phyloP scores from a whole-genome alignment of 1,140 invertebrate species.

The Drosophila ananassae region DNA sequence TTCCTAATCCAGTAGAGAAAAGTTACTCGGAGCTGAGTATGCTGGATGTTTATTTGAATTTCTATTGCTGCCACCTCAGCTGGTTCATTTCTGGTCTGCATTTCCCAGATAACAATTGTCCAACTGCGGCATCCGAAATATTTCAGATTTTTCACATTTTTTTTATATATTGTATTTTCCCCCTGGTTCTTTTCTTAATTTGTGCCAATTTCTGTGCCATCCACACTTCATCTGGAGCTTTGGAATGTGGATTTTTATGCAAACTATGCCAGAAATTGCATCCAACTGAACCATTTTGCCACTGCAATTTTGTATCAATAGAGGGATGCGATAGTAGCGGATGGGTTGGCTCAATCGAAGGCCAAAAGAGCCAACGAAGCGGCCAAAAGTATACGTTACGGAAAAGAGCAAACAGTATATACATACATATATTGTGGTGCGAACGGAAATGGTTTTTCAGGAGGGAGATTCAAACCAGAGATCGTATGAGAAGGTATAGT shows the following conservation, averaged over 20 bases:
- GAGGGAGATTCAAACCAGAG: slow-evolving; percentile 22
- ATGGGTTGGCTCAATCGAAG: slow-evolving; percentile 28
- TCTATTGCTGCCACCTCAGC: slow-evolving; percentile 17
- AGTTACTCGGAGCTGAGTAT: slow-evolving; percentile 24
- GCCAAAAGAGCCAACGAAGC: slow-evolving; percentile 26
- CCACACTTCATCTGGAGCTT: slow-evolving; percentile 44
- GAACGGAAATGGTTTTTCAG: slow-evolving; percentile 44
- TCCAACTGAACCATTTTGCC: slow-evolving; percentile 60
- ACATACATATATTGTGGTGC: slow-evolving; percentile 33
- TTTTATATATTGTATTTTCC: slow-evolving; percentile 18
- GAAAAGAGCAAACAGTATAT: slow-evolving; percentile 43
- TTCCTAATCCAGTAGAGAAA: slow-evolving; percentile 6
- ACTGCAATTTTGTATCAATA: slow-evolving; percentile 61
- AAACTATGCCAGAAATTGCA: slow-evolving; percentile 63
- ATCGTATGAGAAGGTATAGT: slow-evolving; percentile 21
- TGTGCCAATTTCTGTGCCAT: slow-evolving; percentile 52
- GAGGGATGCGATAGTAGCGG: slow-evolving; percentile 1
- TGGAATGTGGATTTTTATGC: slow-evolving; percentile 64
- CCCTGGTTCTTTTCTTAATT: slow-evolving; percentile 58
- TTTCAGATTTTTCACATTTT: slow-evolving; percentile 24
- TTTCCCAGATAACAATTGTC: slow-evolving; percentile 54
- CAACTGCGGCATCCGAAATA: slow-evolving; percentile 33
- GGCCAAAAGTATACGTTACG: slow-evolving; percentile 12
- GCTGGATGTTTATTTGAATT: slow-evolving; percentile 32
- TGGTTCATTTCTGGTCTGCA: slow-evolving; percentile 38